Base-by-base conservation (phyloP, 35 echinoderm and acorn worm genomes). In the Patiria miniata region DNA sequence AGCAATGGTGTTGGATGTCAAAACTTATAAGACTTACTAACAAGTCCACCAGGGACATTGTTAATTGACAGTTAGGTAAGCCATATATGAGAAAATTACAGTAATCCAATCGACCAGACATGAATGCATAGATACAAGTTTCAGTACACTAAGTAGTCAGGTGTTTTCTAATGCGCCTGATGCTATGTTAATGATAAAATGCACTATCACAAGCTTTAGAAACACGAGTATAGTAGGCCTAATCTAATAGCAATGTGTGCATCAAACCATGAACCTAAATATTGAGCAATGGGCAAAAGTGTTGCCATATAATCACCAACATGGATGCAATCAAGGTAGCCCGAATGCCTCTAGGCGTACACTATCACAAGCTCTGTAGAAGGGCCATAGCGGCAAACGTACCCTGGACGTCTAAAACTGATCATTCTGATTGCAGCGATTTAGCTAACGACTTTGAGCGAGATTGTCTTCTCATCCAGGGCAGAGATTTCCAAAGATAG, bases 81-180 rank as follows among this genome's bases (percentile, higher is more conserved):
- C 89, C 59, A 53, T 91, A 85, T 5, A 91, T 50, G 21, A 85
- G 29, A n/a, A 81, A 85, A 47, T 91, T 91, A 54, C 81, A 69
- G 51, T 83, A 91, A 78, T 91, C 89, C 19, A 91, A 50, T n/a
- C 81, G 9, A 38, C 58, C 57, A 38, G 81, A 52, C 7, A 91
- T 40, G 37, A 91, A 91, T 32, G 82, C 80, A 51, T 85, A 39
- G 4, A 54, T 79, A 4, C 78, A 34, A 5, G 26, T 28, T 26
- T 52, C 37, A 28, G 52, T 51, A 17, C 65, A 79, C 19, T 1
- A 28, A 51, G 77, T 37, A 53, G 14, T 8, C 61, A 87, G 36
- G 44, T 87, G 39, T 37, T 87, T 38, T n/a, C n/a, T n/a, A n/a
- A n/a, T n/a, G n/a, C n/a, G n/a, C n/a, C n/a, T n/a, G n/a, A n/a